A percentile compares a stretch with the other conserved stretches of the same genome.
These are phyloP conservation scores for Chelonoidis abingdonii DNA, from an alignment of 2,113 vertebrate species.

Conservation along the genomic window DNA sequence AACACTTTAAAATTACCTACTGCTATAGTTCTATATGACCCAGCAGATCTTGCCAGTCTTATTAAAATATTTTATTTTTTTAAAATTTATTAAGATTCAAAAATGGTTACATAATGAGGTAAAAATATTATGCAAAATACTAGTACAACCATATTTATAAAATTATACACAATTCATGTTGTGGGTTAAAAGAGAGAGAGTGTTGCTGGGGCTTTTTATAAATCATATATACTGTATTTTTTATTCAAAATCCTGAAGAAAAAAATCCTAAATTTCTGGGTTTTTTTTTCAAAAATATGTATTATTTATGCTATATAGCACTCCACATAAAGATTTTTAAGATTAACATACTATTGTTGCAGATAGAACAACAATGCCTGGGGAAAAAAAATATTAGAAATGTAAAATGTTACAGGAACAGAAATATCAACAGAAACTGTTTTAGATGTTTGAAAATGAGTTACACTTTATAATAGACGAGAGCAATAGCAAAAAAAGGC, in stretches of 20 bases:
- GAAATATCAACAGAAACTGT: background rate
- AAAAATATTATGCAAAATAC: background rate
- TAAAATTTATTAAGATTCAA: background rate
- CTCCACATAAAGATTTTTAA: background rate
- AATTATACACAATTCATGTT: background rate
- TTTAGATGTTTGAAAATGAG: background rate
- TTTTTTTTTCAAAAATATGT: background rate
- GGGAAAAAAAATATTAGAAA: background rate
- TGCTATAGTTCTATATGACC: background rate
- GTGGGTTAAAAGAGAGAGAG: background rate
- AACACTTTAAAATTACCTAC: background rate
- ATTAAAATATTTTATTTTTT: background rate
- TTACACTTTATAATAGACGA: background rate
- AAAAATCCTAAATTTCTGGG: background rate
- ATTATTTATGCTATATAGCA: background rate
- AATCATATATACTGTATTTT: background rate
- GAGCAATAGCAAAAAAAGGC: background rate
- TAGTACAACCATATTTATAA: background rate
- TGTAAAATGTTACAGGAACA: background rate
- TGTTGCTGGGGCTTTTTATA: background rate
- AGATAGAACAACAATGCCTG: background rate
- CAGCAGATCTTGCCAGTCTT: background rate
- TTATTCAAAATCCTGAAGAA: background rate
- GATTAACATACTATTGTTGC: background rate
- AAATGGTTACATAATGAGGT: background rate